Percentiles rank a stretch among this genome's conserved stretches.
phyloP scores from a whole-genome alignment of 2,113 vertebrate genomes.

The Clarias batrachus region DNA sequence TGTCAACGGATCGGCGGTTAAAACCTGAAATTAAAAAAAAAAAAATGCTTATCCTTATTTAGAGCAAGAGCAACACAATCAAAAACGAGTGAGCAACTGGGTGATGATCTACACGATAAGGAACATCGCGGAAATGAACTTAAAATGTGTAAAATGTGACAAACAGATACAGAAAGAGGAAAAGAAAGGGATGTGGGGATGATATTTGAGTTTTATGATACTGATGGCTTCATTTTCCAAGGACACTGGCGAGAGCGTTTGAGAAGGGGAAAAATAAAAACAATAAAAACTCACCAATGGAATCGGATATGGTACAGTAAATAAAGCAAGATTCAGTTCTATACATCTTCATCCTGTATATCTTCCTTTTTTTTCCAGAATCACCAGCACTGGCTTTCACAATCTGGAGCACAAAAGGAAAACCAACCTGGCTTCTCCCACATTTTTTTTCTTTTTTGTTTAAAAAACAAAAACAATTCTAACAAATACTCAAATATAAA shows the following conservation, averaged over 20 bases:
- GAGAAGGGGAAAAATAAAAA: background rate
- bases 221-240: conserved; percentile 55
- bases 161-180: background rate
- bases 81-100: background rate
- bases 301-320: conserved; percentile 34
- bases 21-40: background rate
- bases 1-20: conserved; percentile 44
- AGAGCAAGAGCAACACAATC: background rate
- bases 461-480: conserved; percentile 38
- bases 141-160: background rate
- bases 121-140: conserved; percentile 20
- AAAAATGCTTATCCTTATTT: background rate
- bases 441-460: conserved; percentile 18
- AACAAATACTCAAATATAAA: conserved; percentile 61
- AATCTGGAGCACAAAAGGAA: conserved; percentile 4
- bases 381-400: background rate
- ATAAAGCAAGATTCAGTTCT: conserved; percentile 1
- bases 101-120: conserved; percentile 2
- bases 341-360: background rate
- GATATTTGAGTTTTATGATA: conserved; percentile 25
- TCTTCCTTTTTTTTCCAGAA: background rate
- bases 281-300: background rate
- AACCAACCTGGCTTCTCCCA: conserved; percentile 17
- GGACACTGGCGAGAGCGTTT: conserved; percentile 25
- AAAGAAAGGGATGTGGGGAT: background rate